Evolutionary conservation across 2,113 vertebrate species (phyloP).

Genomic region (Brachionichthys hirsutus): DNA sequence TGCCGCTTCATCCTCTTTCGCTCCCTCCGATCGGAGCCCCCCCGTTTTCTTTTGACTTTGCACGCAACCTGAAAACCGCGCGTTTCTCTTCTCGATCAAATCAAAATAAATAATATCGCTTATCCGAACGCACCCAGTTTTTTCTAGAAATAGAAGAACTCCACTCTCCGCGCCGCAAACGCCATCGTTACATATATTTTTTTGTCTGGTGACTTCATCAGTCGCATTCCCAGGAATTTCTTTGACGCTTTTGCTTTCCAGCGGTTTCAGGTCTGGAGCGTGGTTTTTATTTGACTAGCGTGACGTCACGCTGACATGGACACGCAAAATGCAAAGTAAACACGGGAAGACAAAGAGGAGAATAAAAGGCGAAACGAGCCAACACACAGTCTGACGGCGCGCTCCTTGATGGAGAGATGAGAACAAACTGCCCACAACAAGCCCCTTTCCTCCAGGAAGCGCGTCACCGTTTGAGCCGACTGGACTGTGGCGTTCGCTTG

Average conservation of each 20-base stretch:
- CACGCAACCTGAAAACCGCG: constrained; percentile 27
- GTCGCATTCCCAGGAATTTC: neutral
- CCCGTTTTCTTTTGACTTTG: constrained; percentile 58
- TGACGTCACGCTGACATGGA: neutral
- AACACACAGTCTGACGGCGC: constrained; percentile 14
- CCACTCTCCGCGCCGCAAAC: constrained; percentile 30
- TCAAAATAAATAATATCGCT: neutral
- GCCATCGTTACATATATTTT: constrained; percentile 19
- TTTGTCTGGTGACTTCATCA: constrained; percentile 40
- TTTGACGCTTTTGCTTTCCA: neutral
- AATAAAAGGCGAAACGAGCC: constrained; percentile 1
- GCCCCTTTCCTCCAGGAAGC: constrained; percentile 73
- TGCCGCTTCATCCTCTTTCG: constrained; percentile 39
- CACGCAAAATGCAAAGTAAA: constrained; percentile 7
- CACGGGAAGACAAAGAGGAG: neutral
- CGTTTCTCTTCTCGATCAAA: constrained; percentile 1
- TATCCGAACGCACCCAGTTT: constrained; percentile 39
- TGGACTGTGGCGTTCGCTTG: constrained; percentile 27
- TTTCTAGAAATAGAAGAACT: constrained; percentile 20
- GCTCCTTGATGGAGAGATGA: constrained; percentile 58
- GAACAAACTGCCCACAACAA: constrained; percentile 72
- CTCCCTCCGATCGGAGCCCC: constrained; percentile 31
- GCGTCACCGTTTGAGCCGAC: constrained; percentile 68
- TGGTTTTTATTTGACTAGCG: neutral
- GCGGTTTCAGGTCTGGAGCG: constrained; percentile 4